Evolutionary conservation across 2,113 vertebrate species (phyloP).

Genomic region (Thalassarche chlororhynchos): DNA sequence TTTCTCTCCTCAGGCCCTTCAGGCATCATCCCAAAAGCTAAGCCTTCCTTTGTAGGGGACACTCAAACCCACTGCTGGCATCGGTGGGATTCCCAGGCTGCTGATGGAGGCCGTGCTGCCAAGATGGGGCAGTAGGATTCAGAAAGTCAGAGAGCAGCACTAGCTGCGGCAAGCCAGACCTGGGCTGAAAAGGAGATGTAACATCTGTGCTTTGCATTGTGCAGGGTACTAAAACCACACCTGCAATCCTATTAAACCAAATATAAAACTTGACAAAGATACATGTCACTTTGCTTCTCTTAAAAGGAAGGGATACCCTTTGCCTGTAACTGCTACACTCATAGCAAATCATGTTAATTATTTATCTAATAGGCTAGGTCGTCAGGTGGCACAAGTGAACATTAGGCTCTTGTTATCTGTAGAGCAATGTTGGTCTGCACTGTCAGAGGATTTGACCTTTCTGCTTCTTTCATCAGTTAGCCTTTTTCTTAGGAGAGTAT

Average conservation of each 20-base stretch:
- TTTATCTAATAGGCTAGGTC: not conserved
- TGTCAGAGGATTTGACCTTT: not conserved
- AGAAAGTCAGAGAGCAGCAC: not conserved
- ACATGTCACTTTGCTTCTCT: not conserved
- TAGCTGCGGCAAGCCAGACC: not conserved
- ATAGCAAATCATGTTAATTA: not conserved
- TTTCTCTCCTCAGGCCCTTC: not conserved
- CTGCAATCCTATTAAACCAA: not conserved
- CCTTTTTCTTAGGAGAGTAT: not conserved
- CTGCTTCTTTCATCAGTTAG: not conserved
- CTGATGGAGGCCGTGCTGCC: not conserved
- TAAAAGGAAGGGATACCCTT: not conserved
- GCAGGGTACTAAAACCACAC: not conserved
- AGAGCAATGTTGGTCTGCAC: not conserved
- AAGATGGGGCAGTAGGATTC: not conserved
- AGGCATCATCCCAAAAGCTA: not conserved
- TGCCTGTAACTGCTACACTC: not conserved
- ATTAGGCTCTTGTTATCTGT: not conserved
- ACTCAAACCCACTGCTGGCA: not conserved
- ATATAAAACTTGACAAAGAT: not conserved
- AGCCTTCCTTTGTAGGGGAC: not conserved
- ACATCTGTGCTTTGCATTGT: not conserved
- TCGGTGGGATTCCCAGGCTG: not conserved
- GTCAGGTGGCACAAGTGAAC: rapidly evolving
- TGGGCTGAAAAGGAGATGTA: not conserved